Conservation (phyloP, 2,113 vertebrate genomes). For the Calypte anna region DNA sequence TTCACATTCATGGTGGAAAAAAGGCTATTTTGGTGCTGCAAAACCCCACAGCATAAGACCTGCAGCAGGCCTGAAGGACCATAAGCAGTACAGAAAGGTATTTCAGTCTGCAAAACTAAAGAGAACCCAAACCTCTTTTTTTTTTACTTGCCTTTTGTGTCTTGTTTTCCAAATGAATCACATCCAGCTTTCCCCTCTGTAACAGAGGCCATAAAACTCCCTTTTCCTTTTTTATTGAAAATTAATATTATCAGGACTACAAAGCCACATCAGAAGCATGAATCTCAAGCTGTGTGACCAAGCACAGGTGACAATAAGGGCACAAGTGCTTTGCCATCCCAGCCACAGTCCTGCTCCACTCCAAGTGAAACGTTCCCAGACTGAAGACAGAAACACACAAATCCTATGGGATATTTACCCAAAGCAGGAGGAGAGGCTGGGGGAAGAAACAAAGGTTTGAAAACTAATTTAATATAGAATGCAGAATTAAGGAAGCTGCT, state of each 20-base stretch:
- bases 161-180: not conserved
- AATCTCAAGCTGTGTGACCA: not conserved
- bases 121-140: not conserved
- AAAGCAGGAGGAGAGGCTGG: not conserved
- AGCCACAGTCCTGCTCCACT: not conserved
- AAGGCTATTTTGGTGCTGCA: not conserved
- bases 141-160: not conserved
- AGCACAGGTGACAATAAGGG: not conserved
- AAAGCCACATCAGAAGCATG: not conserved
- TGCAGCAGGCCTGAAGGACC: not conserved
- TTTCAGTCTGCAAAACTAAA: not conserved
- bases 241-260: not conserved
- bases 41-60: not conserved
- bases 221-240: not conserved
- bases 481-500: not conserved
- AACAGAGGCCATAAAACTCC: not conserved
- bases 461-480: not conserved
- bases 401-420: not conserved
- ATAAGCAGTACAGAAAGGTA: not conserved
- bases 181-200: not conserved
- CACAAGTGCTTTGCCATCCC: not conserved
- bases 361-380: not conserved
- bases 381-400: fast-evolving
- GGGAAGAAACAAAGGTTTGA: not conserved
- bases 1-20: not conserved